These are phyloP conservation scores for Thripadectes ignobilis DNA, from an alignment of 2,797 vertebrate species.

Conservation along the genomic window DNA sequence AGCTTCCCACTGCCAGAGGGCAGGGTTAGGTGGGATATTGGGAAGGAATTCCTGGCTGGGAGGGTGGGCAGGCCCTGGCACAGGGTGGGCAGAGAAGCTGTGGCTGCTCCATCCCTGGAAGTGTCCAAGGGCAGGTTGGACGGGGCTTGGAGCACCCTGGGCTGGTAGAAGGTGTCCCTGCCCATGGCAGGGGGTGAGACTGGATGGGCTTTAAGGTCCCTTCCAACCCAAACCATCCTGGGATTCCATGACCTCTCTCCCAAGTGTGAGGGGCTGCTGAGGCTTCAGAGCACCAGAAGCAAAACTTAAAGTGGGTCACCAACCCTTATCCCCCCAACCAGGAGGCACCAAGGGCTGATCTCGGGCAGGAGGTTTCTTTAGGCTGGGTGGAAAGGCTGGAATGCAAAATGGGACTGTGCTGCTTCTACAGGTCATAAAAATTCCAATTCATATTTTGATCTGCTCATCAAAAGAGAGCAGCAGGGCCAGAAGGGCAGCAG, in stretches of 20 bases:
- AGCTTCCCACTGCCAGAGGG: not conserved
- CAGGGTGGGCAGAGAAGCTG: not conserved
- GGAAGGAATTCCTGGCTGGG: not conserved
- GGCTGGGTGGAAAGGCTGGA: not conserved
- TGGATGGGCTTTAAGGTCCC: not conserved
- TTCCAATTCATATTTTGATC: not conserved
- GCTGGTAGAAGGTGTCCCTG: not conserved
- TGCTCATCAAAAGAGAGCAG: not conserved
- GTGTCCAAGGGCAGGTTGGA: not conserved
- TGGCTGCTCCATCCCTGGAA: not conserved
- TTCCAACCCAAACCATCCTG: not conserved
- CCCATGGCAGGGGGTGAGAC: not conserved
- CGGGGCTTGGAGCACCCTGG: not conserved
- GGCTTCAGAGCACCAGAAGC: not conserved
- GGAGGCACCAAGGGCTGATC: not conserved
- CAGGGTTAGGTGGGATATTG: not conserved
- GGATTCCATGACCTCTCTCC: not conserved
- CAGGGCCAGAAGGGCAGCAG: not conserved
- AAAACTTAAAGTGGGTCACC: not conserved
- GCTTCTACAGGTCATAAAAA: not conserved
- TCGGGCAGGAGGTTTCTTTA: not conserved
- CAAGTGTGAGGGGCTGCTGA: not conserved
- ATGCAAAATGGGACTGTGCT: accelerated
- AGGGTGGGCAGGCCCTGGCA: not conserved
- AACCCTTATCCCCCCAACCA: not conserved